Conservation (phyloP, 37 sponge, comb jelly and placozoan species). For the Chondrilla cf. caribensis region DNA sequence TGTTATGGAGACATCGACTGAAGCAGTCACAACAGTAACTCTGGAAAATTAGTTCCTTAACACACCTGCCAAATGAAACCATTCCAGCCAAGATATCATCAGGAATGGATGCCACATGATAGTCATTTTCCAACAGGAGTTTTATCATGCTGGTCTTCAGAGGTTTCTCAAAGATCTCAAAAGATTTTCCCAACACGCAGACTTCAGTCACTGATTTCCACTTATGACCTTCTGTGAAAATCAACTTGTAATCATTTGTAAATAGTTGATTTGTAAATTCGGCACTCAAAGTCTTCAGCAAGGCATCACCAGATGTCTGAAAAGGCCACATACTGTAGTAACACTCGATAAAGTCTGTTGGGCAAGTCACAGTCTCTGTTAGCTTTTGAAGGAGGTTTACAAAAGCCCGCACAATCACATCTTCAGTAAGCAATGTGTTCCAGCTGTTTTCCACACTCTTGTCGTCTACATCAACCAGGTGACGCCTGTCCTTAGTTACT, state of each 20-base stretch:
- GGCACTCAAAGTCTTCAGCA: background rate
- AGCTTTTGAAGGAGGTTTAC: slow-evolving; percentile 11
- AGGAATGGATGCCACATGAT: too few species aligned
- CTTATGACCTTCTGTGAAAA: background rate
- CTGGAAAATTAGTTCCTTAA: background rate
- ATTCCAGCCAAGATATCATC: too few species aligned
- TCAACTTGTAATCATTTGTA: background rate
- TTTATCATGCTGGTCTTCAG: too few species aligned
- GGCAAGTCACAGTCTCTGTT: background rate
- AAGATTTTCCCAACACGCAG: background rate
- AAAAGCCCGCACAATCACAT: slow-evolving; percentile 33
- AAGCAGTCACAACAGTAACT: background rate
- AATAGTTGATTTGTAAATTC: background rate
- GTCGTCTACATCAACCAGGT: slow-evolving; percentile 20
- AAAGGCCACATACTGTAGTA: slow-evolving; percentile 59
- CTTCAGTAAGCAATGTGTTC: slow-evolving; percentile 41
- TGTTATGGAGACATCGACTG: background rate
- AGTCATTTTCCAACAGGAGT: too few species aligned
- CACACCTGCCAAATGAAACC: too few species aligned
- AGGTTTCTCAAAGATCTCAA: too few species aligned
- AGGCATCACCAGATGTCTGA: slow-evolving; percentile 5
- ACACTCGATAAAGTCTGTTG: background rate
- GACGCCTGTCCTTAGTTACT: slow-evolving; percentile 42
- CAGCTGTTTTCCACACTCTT: slow-evolving; percentile 25
- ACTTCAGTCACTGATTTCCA: slow-evolving; percentile 29